Conservation (phyloP, 2,888 invertebrate genomes). For the Beris chalybata region DNA sequence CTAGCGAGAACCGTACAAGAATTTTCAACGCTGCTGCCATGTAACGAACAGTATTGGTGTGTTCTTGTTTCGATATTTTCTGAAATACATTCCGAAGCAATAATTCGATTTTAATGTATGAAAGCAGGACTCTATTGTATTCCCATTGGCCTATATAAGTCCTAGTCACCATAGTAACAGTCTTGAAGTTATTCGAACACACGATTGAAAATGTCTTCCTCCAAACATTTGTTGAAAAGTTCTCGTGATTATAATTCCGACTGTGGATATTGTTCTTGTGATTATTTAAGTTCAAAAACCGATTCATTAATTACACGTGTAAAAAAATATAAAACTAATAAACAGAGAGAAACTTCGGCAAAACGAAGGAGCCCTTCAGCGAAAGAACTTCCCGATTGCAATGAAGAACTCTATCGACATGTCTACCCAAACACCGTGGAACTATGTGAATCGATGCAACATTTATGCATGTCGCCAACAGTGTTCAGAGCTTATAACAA, state of each 20-base stretch:
- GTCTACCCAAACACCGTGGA: constrained; percentile 30
- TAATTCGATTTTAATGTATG: neutral
- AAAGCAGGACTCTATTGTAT: neutral
- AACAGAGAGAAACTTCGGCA: neutral
- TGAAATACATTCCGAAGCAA: neutral
- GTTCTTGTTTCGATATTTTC: too few species aligned
- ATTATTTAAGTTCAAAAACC: constrained; percentile 16
- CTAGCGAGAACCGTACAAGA: too few species aligned
- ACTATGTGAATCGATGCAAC: constrained; percentile 52
- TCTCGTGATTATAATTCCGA: constrained; percentile 24
- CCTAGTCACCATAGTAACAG: constrained; percentile 14
- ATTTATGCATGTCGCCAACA: constrained; percentile 50
- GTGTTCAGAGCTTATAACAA: constrained; percentile 49
- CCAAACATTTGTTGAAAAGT: neutral
- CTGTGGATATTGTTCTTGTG: constrained; percentile 27
- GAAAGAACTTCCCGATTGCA: constrained; percentile 2
- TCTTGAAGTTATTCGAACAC: neutral
- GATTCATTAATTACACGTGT: neutral
- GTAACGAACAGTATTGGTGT: too few species aligned
- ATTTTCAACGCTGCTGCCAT: too few species aligned
- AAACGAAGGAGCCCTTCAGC: neutral
- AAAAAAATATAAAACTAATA: constrained; percentile 23
- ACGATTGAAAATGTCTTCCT: constrained; percentile 4
- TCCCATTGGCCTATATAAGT: too few species aligned
- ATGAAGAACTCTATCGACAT: constrained; percentile 10